Base-by-base conservation (phyloP, 1,140 invertebrate species). In the Adelges cooleyi region DNA sequence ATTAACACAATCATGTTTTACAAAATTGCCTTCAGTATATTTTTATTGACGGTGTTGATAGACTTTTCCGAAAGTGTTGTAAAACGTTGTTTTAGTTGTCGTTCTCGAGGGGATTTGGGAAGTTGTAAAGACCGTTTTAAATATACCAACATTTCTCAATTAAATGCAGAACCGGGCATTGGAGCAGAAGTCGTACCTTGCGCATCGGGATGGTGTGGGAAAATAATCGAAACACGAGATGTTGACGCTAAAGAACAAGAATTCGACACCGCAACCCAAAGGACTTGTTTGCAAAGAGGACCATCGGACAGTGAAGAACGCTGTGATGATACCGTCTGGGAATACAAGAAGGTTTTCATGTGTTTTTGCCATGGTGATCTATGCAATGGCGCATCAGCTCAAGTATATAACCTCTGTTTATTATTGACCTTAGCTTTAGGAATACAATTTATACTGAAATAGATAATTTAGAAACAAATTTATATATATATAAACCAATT, bases 361-460 rank as follows among this genome's bases (percentile, higher is more conserved):
- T 95, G 92, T 73, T 90, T 94, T 71, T 95, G 92, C 72, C 81
- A 81, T 71, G 92, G 92, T n/a, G 90, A 95, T 75, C 76, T 95
- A 15, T 94, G 91, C 73, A 95, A 94, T 73, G 71, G 70, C 44
- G 69, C 75, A 29, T 23, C 25, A 6, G 36, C 15, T 8, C 23
- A 38, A 40, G n/a, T 9, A 42, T 42, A 22, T 11, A 54, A 40
- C 10, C 23, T n/a, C 10, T 66, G 52, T 20, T 6, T 50, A n/a
- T 6, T 50, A n/a, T 18, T 53, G 20, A 29, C 29, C n/a, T 44
- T 54, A 27, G 23, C 46, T 36, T 2, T 54, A 38, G 52, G 36
- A 11, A 17, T 54, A 0, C 5, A 25, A 20, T 5, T 22, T 13
- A 9, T 54, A 40, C 4, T 54, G 11, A 33, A 33, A 33, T n/a